Conservation (phyloP, 2,888 invertebrate genomes). For the Euplagia quadripunctaria region DNA sequence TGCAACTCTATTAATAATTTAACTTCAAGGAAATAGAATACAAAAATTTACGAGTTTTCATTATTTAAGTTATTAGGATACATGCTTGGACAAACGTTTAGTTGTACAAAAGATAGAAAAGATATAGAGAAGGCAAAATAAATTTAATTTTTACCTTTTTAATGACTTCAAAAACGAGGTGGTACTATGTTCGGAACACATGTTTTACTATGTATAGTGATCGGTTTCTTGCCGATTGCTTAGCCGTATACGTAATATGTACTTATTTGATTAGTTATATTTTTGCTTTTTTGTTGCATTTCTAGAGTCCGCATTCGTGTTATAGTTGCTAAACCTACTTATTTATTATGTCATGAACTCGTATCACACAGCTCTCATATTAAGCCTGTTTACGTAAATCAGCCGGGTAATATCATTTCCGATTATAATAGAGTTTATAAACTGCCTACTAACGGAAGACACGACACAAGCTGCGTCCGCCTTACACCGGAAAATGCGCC, state of each 20-base stretch:
- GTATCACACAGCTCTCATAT: constrained; percentile 13
- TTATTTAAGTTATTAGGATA: background rate
- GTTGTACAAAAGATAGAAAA: background rate
- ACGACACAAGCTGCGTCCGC: constrained; percentile 75
- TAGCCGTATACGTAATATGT: background rate
- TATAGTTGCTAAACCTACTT: too few relatives aligned
- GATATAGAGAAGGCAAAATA: background rate
- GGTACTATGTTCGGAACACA: background rate
- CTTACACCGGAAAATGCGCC: constrained; percentile 60
- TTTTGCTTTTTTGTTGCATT: too few relatives aligned
- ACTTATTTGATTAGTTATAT: too few relatives aligned
- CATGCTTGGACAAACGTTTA: background rate
- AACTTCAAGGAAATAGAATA: background rate
- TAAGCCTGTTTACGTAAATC: constrained; percentile 34
- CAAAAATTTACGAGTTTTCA: background rate
- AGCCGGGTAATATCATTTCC: constrained; percentile 29
- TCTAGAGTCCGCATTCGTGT: too few relatives aligned
- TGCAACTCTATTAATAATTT: background rate
- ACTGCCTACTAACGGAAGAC: constrained; percentile 65
- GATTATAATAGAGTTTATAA: constrained; percentile 45
- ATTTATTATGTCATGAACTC: background rate
- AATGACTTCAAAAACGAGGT: constrained; percentile 8
- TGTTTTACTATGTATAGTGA: background rate
- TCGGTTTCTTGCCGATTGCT: too few relatives aligned
- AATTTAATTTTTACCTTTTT: background rate